These are phyloP conservation scores for Peromyscus eremicus DNA, from an alignment of 2,797 vertebrate genomes.

Conservation along the genomic window DNA sequence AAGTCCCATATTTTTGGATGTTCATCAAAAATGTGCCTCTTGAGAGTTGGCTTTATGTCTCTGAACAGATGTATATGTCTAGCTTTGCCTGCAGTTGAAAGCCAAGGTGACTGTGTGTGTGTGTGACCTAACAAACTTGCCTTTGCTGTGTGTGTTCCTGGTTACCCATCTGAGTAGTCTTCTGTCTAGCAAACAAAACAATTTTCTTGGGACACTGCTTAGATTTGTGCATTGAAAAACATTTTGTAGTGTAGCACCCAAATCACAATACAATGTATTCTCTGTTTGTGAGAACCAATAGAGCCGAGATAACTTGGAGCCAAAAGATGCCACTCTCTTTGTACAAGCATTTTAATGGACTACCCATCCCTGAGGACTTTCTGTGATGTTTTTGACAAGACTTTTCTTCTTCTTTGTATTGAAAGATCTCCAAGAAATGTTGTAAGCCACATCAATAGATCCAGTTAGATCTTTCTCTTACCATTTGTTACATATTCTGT, in stretches of 20 bases:
- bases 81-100: not conserved
- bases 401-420: not conserved
- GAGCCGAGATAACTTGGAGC: not conserved
- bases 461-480: not conserved
- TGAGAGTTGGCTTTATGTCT: constrained; percentile 60
- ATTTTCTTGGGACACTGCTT: constrained; percentile 22
- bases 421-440: constrained; percentile 50
- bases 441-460: not conserved
- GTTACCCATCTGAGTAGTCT: not conserved
- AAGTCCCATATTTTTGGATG: constrained; percentile 42
- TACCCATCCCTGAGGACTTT: constrained; percentile 8
- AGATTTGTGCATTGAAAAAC: constrained; percentile 25
- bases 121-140: constrained; percentile 20
- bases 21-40: constrained; percentile 38
- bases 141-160: not conserved
- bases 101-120: not conserved
- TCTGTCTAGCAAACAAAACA: constrained; percentile 18
- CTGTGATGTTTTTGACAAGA: constrained; percentile 38
- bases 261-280: not conserved
- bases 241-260: constrained; percentile 37
- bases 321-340: not conserved
- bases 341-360: constrained; percentile 23
- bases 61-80: not conserved
- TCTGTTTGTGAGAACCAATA: constrained; percentile 57
- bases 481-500: not conserved